Evolutionary conservation across 1,140 invertebrate genomes (phyloP), one percentile per base, ranked within the genome.

Genomic region (Harpegnathos saltator): DNA sequence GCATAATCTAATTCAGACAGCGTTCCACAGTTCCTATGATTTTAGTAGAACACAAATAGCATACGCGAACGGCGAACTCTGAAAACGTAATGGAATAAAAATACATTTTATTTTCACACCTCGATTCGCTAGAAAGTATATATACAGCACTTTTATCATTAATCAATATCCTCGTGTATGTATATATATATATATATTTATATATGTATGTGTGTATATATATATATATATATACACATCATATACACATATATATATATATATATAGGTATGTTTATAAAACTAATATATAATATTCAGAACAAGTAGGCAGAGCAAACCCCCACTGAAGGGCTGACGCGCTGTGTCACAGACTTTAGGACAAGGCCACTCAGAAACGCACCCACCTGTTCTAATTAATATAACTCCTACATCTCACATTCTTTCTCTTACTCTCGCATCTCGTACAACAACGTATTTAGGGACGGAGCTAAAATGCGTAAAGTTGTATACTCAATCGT

Each of bases 91-190:
- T 93, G 93, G 94, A 94, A 94, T 94, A 94, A 94, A 94, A 94
- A 94, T 94, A 94, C 93, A 92, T 91, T 94, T 94, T 94, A 94
- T 94, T 94, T 94, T 93, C 92, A 94, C 93, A 94, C 91, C 89
- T 94, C 93, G 91, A 92, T 92, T 94, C 84, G 89, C 93, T 94
- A 94, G 91, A 93, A 94, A 94, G 88, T 94, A 94, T 94, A 94
- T 94, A 92, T 94, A 94, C 93, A 94, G 91, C 90, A 92, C 92
- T 82, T 92, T 89, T 91, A 85, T 92, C 87, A 85, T 91, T 92
- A 91, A 88, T 90, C 82, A 91, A 90, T 92, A 91, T 92, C 85
- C 84, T 90, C 87, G 48, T 87, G 63, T 87, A 84, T 81, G 69
- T 80, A 82, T 89, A 78, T 90, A 84, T 89, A 87, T 82, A 66